Conservation (phyloP, 2,888 invertebrate genomes). For the Trachelus tabidus region DNA sequence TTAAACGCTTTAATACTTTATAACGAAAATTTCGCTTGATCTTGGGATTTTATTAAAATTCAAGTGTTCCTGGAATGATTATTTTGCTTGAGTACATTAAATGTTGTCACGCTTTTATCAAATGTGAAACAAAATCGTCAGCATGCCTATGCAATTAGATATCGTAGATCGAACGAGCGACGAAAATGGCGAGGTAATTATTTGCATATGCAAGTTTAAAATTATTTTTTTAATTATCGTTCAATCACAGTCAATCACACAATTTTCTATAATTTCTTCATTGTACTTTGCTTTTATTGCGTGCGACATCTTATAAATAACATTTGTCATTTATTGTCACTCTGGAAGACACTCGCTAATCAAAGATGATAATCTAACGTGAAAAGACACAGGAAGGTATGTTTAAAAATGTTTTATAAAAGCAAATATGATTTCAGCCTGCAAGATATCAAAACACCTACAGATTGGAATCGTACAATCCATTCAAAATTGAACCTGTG, state of each 20-base stretch:
- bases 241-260: background rate
- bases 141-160: constrained; percentile 33
- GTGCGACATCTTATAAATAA: background rate
- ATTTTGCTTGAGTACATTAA: background rate
- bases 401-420: background rate
- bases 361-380: background rate
- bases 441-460: constrained; percentile 74
- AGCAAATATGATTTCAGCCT: constrained; percentile 42
- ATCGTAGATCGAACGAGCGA: constrained; percentile 26
- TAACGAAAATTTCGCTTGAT: background rate
- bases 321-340: background rate
- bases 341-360: background rate
- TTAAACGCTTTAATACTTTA: constrained; percentile 3
- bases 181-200: constrained; percentile 32
- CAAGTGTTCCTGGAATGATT: background rate
- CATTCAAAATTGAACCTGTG: constrained; percentile 73
- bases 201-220: too few species aligned
- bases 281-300: background rate
- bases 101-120: background rate
- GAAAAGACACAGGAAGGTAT: background rate
- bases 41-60: background rate
- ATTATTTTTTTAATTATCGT: background rate
- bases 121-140: background rate
- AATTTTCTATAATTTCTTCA: background rate
- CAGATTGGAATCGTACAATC: constrained; percentile 73